Conservation (phyloP, 2,888 invertebrate genomes). For the Melieria picta region DNA sequence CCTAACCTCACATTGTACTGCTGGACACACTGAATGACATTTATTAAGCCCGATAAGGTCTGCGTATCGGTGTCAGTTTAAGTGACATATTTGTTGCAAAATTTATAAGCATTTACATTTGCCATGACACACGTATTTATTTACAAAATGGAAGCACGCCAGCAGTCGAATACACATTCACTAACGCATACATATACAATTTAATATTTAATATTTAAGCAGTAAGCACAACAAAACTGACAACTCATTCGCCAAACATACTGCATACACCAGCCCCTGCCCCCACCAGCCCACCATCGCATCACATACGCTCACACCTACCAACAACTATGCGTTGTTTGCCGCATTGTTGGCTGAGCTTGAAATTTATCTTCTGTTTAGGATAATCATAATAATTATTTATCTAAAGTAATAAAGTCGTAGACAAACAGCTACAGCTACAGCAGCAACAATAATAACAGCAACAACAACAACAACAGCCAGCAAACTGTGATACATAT, state of each 20-base stretch:
- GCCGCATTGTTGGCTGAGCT: neutral
- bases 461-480: neutral
- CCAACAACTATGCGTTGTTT: neutral
- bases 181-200: neutral
- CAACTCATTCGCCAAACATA: neutral
- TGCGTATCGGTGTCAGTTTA: no score
- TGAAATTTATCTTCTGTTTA: slow-evolving; percentile 17
- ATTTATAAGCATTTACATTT: no score
- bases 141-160: neutral
- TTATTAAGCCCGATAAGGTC: no score
- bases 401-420: slow-evolving; percentile 24
- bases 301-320: neutral
- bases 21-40: no score
- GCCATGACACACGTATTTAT: neutral
- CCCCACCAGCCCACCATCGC: neutral
- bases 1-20: no score
- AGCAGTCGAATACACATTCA: neutral
- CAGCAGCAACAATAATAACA: neutral
- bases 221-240: neutral
- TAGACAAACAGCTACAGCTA: neutral
- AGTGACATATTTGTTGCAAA: no score
- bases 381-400: slow-evolving; percentile 34
- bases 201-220: neutral
- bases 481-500: neutral
- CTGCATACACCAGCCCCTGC: neutral